Base-by-base conservation (phyloP, 2,797 vertebrate species). In the Australoheros facetus region DNA sequence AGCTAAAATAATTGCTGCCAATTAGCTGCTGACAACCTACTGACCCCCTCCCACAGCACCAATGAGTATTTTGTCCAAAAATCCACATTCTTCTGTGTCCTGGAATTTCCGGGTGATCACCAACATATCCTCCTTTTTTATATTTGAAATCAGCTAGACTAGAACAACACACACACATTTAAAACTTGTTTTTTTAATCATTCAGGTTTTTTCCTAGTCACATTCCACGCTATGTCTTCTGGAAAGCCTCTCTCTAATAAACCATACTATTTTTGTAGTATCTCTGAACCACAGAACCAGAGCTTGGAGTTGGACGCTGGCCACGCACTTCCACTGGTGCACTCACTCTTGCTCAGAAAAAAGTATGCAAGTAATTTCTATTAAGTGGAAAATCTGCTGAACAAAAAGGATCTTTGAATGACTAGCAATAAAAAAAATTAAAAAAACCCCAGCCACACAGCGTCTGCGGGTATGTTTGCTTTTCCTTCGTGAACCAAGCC, bases 1-100 rank as follows among this genome's bases (percentile, higher is more conserved):
- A 87, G 77, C 76, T 91, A 84, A 88, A 94, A 90, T 86, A 84
- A 74, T 80, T 75, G 37, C 79, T 85, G 84, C 78, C 84, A 89
- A 87, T 87, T 86, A 90, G 88, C 78, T 81, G 66, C 74, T 77
- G 83, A 83, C 77, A 88, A 81, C 71, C 74, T 83, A 51, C 77
- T 87, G 85, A 91, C 87, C 86, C 57, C 78, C 59, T 85, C 81
- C 80, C 74, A 85, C 3, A 8, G 23, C 71, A 84, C 79, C 79
- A 64, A 71, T 87, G 73, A 87, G 74, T 57, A 87, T 73, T 81
- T 81, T 30, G 32, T 82, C 51, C 56, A 81, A 73, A 66, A 69
- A 70, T 78, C 55, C 58, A 62, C 48, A 79, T 34, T 57, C 12
- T 7, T 56, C n/a, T 13, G 23, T 75, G 66, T 75, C 69, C 57